Evolutionary conservation across 2,797 vertebrate genomes (phyloP).

Genomic region (Neomorphus geoffroyi): DNA sequence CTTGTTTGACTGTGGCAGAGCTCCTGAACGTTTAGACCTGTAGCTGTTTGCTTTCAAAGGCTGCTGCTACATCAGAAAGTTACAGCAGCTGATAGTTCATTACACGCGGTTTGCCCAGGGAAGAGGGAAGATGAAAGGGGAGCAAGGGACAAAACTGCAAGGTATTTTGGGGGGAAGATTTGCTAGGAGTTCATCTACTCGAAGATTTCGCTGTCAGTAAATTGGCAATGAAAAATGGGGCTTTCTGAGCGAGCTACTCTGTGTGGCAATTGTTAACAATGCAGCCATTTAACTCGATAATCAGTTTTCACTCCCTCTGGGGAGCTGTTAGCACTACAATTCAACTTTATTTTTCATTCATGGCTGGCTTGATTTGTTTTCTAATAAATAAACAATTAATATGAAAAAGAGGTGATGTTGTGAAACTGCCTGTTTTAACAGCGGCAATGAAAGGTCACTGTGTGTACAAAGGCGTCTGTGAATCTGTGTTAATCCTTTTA

Average conservation of each 20-base stretch:
- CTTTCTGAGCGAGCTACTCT: slow-evolving; percentile 9
- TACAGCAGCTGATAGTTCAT: background rate
- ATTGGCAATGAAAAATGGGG: slow-evolving; percentile 41
- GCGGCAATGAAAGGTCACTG: background rate
- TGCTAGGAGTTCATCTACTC: slow-evolving; percentile 8
- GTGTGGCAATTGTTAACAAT: slow-evolving; percentile 55
- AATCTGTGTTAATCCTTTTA: background rate
- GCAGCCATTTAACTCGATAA: slow-evolving; percentile 69
- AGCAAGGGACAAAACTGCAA: background rate
- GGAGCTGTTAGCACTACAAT: slow-evolving; percentile 62
- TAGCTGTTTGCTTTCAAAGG: background rate
- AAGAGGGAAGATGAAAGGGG: background rate
- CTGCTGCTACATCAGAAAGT: background rate
- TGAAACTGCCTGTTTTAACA: background rate
- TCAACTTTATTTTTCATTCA: slow-evolving; percentile 67
- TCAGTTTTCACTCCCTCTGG: slow-evolving; percentile 62
- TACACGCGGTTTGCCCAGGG: background rate
- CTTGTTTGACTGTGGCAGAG: background rate
- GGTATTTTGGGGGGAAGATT: background rate
- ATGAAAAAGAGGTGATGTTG: slow-evolving; percentile 12
- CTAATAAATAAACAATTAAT: slow-evolving; percentile 71
- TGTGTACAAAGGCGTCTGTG: background rate
- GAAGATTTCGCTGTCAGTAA: background rate
- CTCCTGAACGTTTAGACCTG: fast-evolving
- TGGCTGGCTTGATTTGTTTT: slow-evolving; percentile 65